These are phyloP conservation scores for Moxostoma hubbsi DNA, from an alignment of 2,797 vertebrate genomes.

Conservation along the genomic window DNA sequence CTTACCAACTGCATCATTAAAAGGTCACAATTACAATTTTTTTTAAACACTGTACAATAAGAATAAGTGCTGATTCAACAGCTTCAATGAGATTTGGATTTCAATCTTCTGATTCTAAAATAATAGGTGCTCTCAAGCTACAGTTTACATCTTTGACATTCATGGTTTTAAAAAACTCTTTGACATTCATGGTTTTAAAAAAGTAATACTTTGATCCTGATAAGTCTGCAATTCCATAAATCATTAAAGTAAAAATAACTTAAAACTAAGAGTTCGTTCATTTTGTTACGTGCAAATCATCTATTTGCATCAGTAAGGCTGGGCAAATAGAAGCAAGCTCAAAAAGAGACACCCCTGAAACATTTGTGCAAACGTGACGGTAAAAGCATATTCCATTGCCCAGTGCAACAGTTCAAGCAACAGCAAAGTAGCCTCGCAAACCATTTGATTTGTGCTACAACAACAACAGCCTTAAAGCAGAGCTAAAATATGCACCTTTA, in stretches of 20 bases:
- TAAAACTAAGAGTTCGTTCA: slow-evolving; percentile 62
- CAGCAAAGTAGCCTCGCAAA: slow-evolving; percentile 45
- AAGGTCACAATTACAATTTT: slow-evolving; percentile 20
- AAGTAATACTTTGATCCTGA: slow-evolving; percentile 48
- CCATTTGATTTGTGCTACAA: slow-evolving; percentile 9
- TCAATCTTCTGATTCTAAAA: neutral
- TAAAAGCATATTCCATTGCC: slow-evolving; percentile 34
- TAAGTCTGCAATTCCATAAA: slow-evolving; percentile 26
- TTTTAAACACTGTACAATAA: neutral
- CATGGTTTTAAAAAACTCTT: slow-evolving; percentile 61
- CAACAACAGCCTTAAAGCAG: neutral
- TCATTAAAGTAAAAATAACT: slow-evolving; percentile 51
- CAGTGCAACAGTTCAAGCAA: slow-evolving; percentile 34
- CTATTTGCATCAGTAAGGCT: slow-evolving; percentile 37
- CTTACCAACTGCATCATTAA: neutral
- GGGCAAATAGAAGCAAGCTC: slow-evolving; percentile 66
- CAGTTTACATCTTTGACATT: slow-evolving; percentile 66
- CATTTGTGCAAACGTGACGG: slow-evolving; percentile 47
- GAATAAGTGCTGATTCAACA: neutral
- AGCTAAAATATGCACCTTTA: neutral
- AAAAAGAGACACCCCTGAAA: slow-evolving; percentile 31
- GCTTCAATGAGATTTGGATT: neutral
- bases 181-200: neutral
- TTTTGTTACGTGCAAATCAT: slow-evolving; percentile 58
- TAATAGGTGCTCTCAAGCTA: slow-evolving; percentile 4